These are phyloP conservation scores for Muraenolepis orangiensis DNA, from an alignment of 2,797 vertebrate genomes.

Conservation along the genomic window DNA sequence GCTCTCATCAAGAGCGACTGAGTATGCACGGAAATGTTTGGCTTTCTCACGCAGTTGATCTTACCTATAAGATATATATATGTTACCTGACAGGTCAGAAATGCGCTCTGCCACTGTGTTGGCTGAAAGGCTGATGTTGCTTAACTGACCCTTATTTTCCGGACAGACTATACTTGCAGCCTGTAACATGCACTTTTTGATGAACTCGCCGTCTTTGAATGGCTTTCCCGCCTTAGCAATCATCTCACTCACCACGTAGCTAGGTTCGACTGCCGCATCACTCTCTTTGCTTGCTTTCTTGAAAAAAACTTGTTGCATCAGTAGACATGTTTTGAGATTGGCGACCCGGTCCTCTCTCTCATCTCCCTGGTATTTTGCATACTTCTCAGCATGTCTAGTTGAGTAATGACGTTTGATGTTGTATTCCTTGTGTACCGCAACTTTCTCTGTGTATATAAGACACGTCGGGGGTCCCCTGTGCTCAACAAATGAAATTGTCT, in stretches of 20 bases:
- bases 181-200: conserved; percentile 26
- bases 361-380: too few species aligned
- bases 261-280: background rate
- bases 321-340: conserved; percentile 28
- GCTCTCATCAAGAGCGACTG: too few species aligned
- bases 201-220: conserved; percentile 18
- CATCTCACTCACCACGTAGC: conserved; percentile 9
- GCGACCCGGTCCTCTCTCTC: conserved; percentile 2
- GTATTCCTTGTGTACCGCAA: background rate
- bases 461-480: conserved; percentile 21
- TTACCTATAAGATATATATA: too few species aligned
- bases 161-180: conserved; percentile 22
- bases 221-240: conserved; percentile 2
- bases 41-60: too few species aligned
- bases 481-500: too few species aligned
- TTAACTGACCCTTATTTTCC: conserved; percentile 18
- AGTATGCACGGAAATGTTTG: too few species aligned
- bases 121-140: too few species aligned
- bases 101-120: too few species aligned
- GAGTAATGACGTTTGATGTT: too few species aligned
- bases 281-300: background rate
- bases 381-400: too few species aligned
- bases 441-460: background rate
- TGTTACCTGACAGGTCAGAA: too few species aligned
- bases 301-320: conserved; percentile 28